These are phyloP conservation scores for Stichodactyla mertensii DNA, from an alignment of 64 coral and sea anemone species.

Conservation along the genomic window DNA sequence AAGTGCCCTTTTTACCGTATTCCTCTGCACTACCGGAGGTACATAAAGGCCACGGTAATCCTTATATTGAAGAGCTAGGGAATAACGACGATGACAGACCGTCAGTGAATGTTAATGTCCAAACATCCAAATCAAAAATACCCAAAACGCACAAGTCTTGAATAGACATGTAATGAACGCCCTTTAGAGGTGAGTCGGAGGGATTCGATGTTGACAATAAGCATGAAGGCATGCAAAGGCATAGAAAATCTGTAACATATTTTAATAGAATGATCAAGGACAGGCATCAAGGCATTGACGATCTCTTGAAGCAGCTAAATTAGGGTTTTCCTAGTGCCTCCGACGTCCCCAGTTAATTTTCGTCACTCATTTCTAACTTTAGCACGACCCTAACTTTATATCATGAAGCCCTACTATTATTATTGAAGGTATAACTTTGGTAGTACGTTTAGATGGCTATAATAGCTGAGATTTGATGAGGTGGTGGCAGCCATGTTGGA, in stretches of 20 bases:
- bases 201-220: not conserved
- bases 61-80: constrained; percentile 5
- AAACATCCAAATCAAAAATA: constrained; percentile 90
- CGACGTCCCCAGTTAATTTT: too few relatives aligned
- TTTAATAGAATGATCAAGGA: not conserved
- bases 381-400: too few relatives aligned
- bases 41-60: not conserved
- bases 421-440: too few relatives aligned
- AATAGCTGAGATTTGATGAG: too few relatives aligned
- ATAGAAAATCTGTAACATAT: not conserved
- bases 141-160: constrained; percentile 34
- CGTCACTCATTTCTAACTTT: too few relatives aligned
- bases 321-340: too few relatives aligned
- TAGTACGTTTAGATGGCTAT: too few relatives aligned
- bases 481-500: not conserved
- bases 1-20: not conserved
- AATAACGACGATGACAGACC: constrained; percentile 58
- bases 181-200: constrained; percentile 19
- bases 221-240: not conserved
- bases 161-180: not conserved
- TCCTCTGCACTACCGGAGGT: not conserved
- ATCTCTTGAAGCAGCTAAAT: not conserved
- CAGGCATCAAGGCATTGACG: constrained; percentile 7
- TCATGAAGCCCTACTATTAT: too few relatives aligned
- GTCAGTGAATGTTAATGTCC: constrained; percentile 85